Percentiles rank a stretch among this genome's conserved stretches.
Conservation (phyloP, 2,888 invertebrate species). For the Mesorhabditis spiculigera region DNA sequence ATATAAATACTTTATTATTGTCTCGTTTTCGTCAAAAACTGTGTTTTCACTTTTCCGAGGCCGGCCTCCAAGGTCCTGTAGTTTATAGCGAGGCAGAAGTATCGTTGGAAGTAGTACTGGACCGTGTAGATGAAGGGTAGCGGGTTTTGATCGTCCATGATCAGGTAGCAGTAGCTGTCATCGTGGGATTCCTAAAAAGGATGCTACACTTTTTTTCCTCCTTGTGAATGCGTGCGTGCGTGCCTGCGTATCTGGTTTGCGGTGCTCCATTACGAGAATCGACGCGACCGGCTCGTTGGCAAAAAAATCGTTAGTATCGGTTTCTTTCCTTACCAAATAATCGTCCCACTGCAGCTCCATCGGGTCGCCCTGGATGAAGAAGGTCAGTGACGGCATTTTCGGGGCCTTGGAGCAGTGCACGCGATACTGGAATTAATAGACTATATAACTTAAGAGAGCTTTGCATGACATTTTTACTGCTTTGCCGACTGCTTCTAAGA, state of each 20-base stretch:
- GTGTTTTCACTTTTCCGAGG: neutral
- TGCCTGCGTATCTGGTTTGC: too few relatives aligned
- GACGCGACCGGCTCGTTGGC: too few relatives aligned
- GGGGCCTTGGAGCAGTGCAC: neutral
- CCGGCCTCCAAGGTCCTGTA: neutral
- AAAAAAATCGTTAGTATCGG: too few relatives aligned
- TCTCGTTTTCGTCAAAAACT: neutral
- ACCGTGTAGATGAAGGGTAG: conserved; percentile 1
- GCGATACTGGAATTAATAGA: neutral
- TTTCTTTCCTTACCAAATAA: neutral
- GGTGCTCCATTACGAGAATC: too few relatives aligned
- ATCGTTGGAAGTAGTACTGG: conserved; percentile 3
- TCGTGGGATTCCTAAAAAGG: neutral
- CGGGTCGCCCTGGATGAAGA: conserved; percentile 3
- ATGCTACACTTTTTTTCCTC: too few relatives aligned
- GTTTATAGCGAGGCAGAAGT: neutral
- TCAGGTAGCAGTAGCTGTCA: neutral
- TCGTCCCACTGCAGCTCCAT: neutral
- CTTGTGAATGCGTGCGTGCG: too few relatives aligned
- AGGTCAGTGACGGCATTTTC: neutral
- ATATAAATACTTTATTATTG: too few relatives aligned
- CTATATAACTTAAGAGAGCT: too few relatives aligned
- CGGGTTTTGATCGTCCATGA: neutral
- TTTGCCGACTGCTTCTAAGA: too few relatives aligned
- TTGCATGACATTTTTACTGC: too few relatives aligned